Conservation (phyloP, 1,140 invertebrate species). For the Macrotrachela quadricornifera region DNA sequence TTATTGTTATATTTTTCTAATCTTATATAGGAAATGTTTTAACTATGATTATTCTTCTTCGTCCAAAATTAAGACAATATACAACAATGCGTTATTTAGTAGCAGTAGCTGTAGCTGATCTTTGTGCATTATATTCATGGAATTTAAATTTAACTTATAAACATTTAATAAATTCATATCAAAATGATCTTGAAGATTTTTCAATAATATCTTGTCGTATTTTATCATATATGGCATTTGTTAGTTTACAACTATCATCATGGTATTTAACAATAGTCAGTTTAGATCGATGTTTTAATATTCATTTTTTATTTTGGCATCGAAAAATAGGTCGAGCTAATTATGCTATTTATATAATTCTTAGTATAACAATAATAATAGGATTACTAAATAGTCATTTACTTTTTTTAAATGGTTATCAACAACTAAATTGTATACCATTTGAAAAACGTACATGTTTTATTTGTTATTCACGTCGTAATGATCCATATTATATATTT, state of each 20-base stretch:
- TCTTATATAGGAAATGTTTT: too few relatives aligned
- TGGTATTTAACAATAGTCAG: conserved; percentile 4
- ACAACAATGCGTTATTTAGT: too few relatives aligned
- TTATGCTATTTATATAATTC: not conserved
- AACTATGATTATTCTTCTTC: too few relatives aligned
- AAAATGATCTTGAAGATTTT: conserved; percentile 3
- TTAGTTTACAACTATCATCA: not conserved
- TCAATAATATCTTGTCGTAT: conserved; percentile 2
- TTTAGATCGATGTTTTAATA: not conserved
- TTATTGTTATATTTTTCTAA: too few relatives aligned
- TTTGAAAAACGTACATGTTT: not conserved
- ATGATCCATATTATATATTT: conserved; percentile 4
- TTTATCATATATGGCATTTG: conserved; percentile 5
- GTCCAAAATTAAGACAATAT: too few relatives aligned
- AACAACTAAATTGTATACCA: too few relatives aligned
- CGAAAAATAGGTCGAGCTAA: not conserved
- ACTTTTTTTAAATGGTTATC: conserved; percentile 2
- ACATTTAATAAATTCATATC: conserved; percentile 1
- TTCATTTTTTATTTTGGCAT: conserved; percentile 1
- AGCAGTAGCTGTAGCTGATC: not conserved
- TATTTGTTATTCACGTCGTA: not conserved
- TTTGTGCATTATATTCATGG: conserved; percentile 1
- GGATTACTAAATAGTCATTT: not conserved
- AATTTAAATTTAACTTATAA: conserved; percentile 8
- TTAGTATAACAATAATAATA: not conserved